These are phyloP conservation scores for Sphecodes monilicornis DNA, from an alignment of 2,888 invertebrate genomes.

Conservation along the genomic window DNA sequence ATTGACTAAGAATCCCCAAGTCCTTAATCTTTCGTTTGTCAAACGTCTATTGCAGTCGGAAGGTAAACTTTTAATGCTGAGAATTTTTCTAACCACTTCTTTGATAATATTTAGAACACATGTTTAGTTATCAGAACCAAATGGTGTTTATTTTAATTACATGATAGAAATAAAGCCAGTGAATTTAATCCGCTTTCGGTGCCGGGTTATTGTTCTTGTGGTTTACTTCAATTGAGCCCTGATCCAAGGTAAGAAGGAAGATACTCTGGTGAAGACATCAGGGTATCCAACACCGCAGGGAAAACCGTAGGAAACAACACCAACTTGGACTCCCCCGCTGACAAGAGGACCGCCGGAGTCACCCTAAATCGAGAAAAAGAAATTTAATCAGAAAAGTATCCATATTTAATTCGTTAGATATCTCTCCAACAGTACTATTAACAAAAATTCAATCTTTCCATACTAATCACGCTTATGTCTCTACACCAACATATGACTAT, in stretches of 20 bases:
- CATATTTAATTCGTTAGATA: background rate
- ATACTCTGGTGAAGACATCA: conserved; percentile 73
- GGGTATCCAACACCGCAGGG: conserved; percentile 71
- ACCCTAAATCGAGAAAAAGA: conserved; percentile 49
- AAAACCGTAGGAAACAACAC: conserved; percentile 74
- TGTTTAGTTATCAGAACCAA: background rate
- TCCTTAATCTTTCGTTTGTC: too few species aligned
- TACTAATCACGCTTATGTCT: too few species aligned
- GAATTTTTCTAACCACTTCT: too few species aligned
- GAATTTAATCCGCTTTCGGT: background rate
- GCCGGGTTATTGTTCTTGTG: background rate
- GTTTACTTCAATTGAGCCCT: conserved; percentile 14
- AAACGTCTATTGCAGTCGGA: too few species aligned
- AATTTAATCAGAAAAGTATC: background rate
- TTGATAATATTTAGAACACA: background rate
- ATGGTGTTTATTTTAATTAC: background rate
- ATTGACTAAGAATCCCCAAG: too few species aligned
- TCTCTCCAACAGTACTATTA: background rate
- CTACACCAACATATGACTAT: too few species aligned
- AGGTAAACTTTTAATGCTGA: too few species aligned
- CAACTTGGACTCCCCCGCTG: conserved; percentile 54
- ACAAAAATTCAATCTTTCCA: too few species aligned
- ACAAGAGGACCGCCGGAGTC: conserved; percentile 71
- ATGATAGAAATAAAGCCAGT: background rate
- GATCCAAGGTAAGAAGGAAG: conserved; percentile 68